A percentile compares a stretch with the other conserved stretches of the same genome.
phyloP scores from a whole-genome alignment of 2,797 vertebrate genomes.

The Sciurus vulgaris region DNA sequence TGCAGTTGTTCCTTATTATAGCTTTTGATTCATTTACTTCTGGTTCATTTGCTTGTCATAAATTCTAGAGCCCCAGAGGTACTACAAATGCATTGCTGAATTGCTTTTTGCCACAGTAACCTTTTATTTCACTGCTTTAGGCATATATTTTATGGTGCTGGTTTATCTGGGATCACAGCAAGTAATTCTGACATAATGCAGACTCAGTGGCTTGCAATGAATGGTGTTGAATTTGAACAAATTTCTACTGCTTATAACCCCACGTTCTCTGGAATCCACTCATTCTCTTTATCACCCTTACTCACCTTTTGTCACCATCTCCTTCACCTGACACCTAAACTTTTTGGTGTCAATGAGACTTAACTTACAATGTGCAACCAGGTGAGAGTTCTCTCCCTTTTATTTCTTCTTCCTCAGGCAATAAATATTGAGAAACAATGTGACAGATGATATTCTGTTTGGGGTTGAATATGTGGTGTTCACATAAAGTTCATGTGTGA shows the following conservation, averaged over 20 bases:
- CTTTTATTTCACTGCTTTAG: slow-evolving; percentile 70
- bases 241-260: not conserved
- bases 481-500: too few species aligned
- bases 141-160: slow-evolving; percentile 59
- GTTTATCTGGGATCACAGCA: slow-evolving; percentile 67
- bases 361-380: not conserved
- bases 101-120: slow-evolving; percentile 72
- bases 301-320: not conserved
- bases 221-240: slow-evolving; percentile 23
- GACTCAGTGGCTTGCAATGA: slow-evolving; percentile 27
- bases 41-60: slow-evolving; percentile 73
- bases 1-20: slow-evolving; percentile 50
- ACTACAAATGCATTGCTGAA: slow-evolving; percentile 65
- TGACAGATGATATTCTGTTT: not conserved
- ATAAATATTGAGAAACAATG: not conserved
- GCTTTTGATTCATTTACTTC: slow-evolving; percentile 78
- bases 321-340: not conserved
- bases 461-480: too few species aligned
- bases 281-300: not conserved
- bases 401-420: not conserved
- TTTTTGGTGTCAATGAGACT: not conserved
- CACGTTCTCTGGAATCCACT: not conserved
- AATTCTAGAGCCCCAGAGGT: slow-evolving; percentile 67
- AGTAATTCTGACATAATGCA: slow-evolving; percentile 52
- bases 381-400: not conserved